phyloP scores from a whole-genome alignment of 2,888 invertebrate species.

The Acronicta psi region DNA sequence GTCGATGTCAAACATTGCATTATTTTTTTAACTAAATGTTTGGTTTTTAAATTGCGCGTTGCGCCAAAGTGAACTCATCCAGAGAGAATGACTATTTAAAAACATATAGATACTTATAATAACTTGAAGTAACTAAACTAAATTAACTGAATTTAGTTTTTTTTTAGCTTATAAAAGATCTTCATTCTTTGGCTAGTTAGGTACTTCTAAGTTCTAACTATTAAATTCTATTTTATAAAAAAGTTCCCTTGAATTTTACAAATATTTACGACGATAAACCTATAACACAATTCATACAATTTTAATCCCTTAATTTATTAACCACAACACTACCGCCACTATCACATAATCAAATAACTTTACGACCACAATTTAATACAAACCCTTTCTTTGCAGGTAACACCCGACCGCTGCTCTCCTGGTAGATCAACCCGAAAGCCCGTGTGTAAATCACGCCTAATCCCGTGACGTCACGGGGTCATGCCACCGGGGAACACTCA shows the following conservation, averaged over 20 bases:
- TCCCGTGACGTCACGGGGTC: constrained; percentile 64
- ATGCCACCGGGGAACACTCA: constrained; percentile 53
- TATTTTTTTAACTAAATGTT: constrained; percentile 26
- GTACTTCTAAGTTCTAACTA: too few species aligned
- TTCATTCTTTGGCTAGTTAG: too few species aligned
- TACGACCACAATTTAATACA: constrained; percentile 37
- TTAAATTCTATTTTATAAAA: too few species aligned
- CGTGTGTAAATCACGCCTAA: constrained; percentile 74
- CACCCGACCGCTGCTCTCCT: constrained; percentile 26
- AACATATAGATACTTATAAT: too few species aligned
- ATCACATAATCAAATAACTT: constrained; percentile 24
- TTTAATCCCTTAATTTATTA: constrained; percentile 6
- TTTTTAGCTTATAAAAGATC: too few species aligned
- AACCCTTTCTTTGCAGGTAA: constrained; percentile 62
- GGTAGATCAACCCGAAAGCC: constrained; percentile 43
- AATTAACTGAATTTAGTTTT: too few species aligned
- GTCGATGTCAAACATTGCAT: constrained; percentile 35
- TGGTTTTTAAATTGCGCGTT: constrained; percentile 11
- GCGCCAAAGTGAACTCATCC: not conserved
- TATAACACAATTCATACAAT: constrained; percentile 6
- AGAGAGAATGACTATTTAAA: not conserved
- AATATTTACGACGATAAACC: too few species aligned
- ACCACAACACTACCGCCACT: constrained; percentile 5
- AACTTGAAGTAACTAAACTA: too few species aligned
- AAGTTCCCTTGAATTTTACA: too few species aligned